Evolutionary conservation across 2,113 vertebrate species (phyloP).

Genomic region (Macaca nemestrina): DNA sequence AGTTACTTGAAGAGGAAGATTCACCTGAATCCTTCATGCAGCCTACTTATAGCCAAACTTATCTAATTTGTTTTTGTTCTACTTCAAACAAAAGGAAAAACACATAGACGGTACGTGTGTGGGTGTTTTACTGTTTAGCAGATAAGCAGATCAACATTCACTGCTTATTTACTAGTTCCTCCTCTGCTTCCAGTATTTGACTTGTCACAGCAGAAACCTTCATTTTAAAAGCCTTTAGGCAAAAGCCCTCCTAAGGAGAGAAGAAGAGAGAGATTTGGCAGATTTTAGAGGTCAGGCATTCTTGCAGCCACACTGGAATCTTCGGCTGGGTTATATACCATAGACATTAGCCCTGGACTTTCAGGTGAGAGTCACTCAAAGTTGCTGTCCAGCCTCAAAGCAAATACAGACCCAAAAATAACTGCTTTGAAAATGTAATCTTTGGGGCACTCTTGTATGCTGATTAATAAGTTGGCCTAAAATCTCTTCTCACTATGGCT

Average conservation of each 20-base stretch:
- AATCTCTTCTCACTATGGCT: neutral
- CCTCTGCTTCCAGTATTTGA: neutral
- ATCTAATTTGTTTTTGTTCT: neutral
- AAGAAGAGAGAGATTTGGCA: neutral
- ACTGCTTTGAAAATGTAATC: neutral
- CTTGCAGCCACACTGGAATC: neutral
- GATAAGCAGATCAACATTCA: neutral
- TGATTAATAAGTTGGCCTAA: neutral
- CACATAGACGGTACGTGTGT: fast-evolving
- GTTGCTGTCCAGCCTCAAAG: neutral
- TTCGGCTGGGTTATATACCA: too few species aligned
- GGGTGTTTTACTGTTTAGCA: neutral
- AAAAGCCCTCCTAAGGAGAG: neutral
- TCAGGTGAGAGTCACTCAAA: neutral
- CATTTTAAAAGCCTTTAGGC: neutral
- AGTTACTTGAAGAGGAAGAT: neutral
- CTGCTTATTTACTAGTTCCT: neutral
- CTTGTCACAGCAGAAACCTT: neutral
- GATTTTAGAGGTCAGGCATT: neutral
- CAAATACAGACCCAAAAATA: neutral
- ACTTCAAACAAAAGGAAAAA: neutral
- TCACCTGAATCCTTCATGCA: neutral
- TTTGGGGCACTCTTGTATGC: neutral
- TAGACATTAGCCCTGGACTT: neutral
- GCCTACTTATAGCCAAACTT: neutral